These are phyloP conservation scores for Cantharis nigra DNA, from an alignment of 2,888 invertebrate genomes.

Conservation along the genomic window DNA sequence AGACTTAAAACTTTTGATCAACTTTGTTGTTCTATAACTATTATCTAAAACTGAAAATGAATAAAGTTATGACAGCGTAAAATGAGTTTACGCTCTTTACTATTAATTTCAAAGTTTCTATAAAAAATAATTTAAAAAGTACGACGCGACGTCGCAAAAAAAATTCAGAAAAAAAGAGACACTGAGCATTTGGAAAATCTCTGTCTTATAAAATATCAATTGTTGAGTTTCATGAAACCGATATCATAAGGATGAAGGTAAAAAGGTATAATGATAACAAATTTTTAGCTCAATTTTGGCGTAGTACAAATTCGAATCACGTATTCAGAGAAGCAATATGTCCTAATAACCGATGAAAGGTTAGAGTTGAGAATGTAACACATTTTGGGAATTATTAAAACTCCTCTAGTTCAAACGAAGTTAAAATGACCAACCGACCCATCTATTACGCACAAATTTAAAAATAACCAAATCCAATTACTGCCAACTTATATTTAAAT, in stretches of 20 bases:
- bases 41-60: conserved; percentile 3
- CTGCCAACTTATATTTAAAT: not conserved
- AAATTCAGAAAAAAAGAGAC: not conserved
- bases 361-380: conserved; percentile 31
- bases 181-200: not conserved
- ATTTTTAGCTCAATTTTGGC: conserved; percentile 17
- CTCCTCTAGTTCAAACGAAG: not conserved
- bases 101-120: not conserved
- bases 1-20: conserved; percentile 1
- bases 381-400: conserved; percentile 28
- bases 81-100: not conserved
- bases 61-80: conserved; percentile 2
- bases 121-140: not conserved
- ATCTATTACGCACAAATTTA: not conserved
- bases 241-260: not conserved
- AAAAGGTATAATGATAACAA: conserved; percentile 21
- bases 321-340: conserved; percentile 33
- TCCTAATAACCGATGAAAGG: conserved; percentile 35
- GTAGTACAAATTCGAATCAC: conserved; percentile 29
- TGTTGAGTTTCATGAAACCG: not conserved
- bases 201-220: not conserved
- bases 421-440: not conserved
- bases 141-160: not conserved
- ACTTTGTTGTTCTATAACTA: not conserved
- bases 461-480: not conserved